Evolutionary conservation across 2,113 vertebrate genomes (phyloP).

Genomic region (Pluvialis apricaria): DNA sequence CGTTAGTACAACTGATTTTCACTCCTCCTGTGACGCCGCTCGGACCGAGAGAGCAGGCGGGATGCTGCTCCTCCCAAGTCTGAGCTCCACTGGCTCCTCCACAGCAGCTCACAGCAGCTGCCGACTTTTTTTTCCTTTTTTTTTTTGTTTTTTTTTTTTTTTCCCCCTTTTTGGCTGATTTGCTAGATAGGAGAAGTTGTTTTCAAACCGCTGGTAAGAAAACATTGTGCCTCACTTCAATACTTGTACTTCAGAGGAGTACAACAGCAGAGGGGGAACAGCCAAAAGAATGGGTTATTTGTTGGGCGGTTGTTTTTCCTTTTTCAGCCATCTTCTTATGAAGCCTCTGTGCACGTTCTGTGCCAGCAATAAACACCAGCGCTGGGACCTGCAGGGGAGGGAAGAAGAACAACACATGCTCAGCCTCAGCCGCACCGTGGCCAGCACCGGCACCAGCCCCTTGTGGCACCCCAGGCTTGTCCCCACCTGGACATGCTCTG

Average conservation of each 20-base stretch:
- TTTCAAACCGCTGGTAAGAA: conserved; percentile 20
- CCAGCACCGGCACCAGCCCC: background rate
- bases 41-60: background rate
- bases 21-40: background rate
- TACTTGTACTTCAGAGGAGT: conserved; percentile 2
- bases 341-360: background rate
- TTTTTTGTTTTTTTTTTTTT: background rate
- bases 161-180: conserved; percentile 43
- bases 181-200: background rate
- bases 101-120: background rate
- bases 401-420: background rate
- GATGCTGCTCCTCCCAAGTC: background rate
- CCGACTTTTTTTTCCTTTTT: background rate
- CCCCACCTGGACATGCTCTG: accelerated
- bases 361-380: conserved; percentile 35
- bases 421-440: background rate
- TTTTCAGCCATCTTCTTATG: conserved; percentile 17
- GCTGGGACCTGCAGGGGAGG: conserved; percentile 39
- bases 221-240: conserved; percentile 18
- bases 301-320: background rate
- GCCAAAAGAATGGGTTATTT: conserved; percentile 7
- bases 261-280: conserved; percentile 3
- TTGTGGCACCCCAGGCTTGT: accelerated
- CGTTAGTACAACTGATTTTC: background rate
- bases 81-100: background rate